These are phyloP conservation scores for Vidua chalybeata DNA, from an alignment of 2,113 vertebrate species.

Conservation along the genomic window DNA sequence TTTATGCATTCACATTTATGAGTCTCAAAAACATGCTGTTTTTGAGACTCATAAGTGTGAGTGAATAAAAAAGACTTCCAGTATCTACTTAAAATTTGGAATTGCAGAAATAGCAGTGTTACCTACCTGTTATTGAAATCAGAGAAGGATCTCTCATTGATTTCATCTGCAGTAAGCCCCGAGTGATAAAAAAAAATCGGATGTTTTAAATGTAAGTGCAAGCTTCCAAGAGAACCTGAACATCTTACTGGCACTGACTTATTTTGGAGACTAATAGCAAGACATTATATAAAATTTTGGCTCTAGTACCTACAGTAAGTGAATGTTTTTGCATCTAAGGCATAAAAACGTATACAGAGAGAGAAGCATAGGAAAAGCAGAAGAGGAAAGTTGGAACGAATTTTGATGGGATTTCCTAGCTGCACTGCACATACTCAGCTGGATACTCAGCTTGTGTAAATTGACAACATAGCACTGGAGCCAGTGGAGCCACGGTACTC, in stretches of 20 bases:
- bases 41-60: not conserved
- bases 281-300: not conserved
- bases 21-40: not conserved
- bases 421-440: not conserved
- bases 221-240: not conserved
- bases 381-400: not conserved
- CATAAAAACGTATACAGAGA: not conserved
- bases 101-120: not conserved
- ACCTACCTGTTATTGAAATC: not conserved
- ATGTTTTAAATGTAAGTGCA: not conserved
- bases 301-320: not conserved
- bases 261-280: not conserved
- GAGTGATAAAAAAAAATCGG: not conserved
- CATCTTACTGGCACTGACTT: not conserved
- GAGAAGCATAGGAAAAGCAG: slow-evolving; percentile 11
- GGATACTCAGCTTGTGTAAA: not conserved
- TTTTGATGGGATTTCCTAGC: slow-evolving; percentile 30
- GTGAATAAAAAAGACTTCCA: not conserved
- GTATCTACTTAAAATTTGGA: not conserved
- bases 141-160: not conserved
- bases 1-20: not conserved
- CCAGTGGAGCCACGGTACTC: not conserved
- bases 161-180: not conserved
- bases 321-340: not conserved
- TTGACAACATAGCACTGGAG: not conserved